Base-by-base conservation (phyloP, 2,888 invertebrate species). In the Odontomyia ornata region DNA sequence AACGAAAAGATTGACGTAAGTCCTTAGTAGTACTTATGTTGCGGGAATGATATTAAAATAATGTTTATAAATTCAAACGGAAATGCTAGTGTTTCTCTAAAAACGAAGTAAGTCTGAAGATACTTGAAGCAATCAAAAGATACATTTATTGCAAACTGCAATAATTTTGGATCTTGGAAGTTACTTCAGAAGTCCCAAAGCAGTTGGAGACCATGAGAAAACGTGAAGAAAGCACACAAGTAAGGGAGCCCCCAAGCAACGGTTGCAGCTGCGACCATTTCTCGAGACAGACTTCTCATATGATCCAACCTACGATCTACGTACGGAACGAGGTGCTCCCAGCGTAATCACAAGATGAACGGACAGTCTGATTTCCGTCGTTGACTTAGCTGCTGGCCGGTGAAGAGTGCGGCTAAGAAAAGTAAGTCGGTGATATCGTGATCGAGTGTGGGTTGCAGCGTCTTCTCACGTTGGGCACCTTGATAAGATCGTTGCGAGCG, bases 301-400 rank as follows among this genome's bases (percentile, higher is more conserved):
- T 52, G 27, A 47, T 9, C 52, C 56, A 57, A 28, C 28, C 27
- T 13, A 57, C 72, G 56, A 72, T 30, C 15, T 30, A 27, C 30
- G 57, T 13, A 30, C 28, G 27, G 36, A 27, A 27, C 36, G 7
- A 36, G 43, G 18, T 52, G 18, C 60, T 18, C 18, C 25, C 25
- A 60, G 25, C 18, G 5, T 18, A 28, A 15, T 23, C n/a, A n/a
- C 25, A 36, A 62, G n/a, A 62, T 52, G 52, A 1, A 60, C n/a
- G 21, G 18, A 75, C 75, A 75, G 75, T 75, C 62, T 75, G 75
- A 75, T 60, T 75, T 75, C 9, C 36, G 75, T 62, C 75, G 62
- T 75, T 75, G 75, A 60, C 75, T 75, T 62, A 62, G 57, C 62
- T 60, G 62, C 46, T 67, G 21, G 67, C 21, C 64, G 67, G 67